phyloP scores from a whole-genome alignment of 2,888 invertebrate genomes.

The Drosophila acutilabella region DNA sequence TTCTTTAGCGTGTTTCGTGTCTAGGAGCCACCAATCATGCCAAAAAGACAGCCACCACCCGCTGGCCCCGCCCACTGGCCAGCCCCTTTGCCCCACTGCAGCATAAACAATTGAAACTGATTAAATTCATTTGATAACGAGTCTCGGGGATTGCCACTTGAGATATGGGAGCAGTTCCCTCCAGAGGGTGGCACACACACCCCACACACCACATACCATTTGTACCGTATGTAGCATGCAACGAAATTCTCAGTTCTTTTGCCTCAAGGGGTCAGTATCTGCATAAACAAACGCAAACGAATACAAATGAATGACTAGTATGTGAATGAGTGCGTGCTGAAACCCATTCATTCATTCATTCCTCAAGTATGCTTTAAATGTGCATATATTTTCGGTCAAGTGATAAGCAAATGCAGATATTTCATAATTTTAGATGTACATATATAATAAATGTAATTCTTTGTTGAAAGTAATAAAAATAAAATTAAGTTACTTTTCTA shows the following conservation, averaged over 20 bases:
- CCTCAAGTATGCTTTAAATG: constrained; percentile 60
- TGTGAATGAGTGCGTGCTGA: constrained; percentile 46
- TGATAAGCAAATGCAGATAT: background rate
- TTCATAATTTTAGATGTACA: background rate
- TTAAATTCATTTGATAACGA: constrained; percentile 79
- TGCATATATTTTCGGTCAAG: constrained; percentile 55
- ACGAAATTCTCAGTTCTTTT: constrained; percentile 12
- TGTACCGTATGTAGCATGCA: constrained; percentile 19
- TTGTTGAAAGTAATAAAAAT: too few relatives aligned
- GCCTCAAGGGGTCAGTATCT: constrained; percentile 23
- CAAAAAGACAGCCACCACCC: constrained; percentile 32
- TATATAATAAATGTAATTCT: too few relatives aligned
- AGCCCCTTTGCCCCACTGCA: constrained; percentile 38
- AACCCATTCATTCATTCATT: constrained; percentile 35
- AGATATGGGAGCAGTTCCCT: constrained; percentile 56
- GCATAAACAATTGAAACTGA: constrained; percentile 81
- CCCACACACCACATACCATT: too few relatives aligned
- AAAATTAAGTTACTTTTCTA: too few relatives aligned
- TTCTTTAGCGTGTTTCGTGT: constrained; percentile 50
- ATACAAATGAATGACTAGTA: background rate
- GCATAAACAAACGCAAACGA: constrained; percentile 2
- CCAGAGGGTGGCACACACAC: constrained; percentile 42
- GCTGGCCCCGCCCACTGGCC: background rate
- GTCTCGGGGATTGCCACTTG: constrained; percentile 65
- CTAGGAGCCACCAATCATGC: constrained; percentile 74